Percentiles rank a stretch among this genome's conserved stretches.
Conservation (phyloP, 2,113 vertebrate species). For the Hippoglossus stenolepis region DNA sequence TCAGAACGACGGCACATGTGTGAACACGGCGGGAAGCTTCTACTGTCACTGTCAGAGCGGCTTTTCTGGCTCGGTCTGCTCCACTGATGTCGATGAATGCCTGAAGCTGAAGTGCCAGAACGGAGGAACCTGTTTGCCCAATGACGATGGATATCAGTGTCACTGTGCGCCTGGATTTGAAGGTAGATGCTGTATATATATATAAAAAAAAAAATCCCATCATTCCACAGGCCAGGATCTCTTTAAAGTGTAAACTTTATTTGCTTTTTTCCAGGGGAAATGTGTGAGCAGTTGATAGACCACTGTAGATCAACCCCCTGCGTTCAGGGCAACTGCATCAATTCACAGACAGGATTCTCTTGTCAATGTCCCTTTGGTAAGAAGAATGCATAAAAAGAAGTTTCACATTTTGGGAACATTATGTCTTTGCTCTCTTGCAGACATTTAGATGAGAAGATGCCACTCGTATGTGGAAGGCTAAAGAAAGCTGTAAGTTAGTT, state of each 20-base stretch:
- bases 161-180: slow-evolving; percentile 77
- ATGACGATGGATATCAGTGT: slow-evolving; percentile 71
- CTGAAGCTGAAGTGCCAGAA: slow-evolving; percentile 77
- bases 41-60: slow-evolving; percentile 74
- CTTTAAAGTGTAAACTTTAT: background rate
- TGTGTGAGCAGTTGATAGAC: slow-evolving; percentile 73
- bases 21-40: slow-evolving; percentile 79
- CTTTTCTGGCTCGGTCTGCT: slow-evolving; percentile 73
- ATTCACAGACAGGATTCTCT: slow-evolving; percentile 72
- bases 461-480: too few relatives aligned
- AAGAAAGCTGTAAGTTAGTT: too few relatives aligned
- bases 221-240: background rate
- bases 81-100: slow-evolving; percentile 76
- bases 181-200: slow-evolving; percentile 64
- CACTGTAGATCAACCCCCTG: slow-evolving; percentile 80
- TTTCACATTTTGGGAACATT: background rate
- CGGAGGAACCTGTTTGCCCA: slow-evolving; percentile 76
- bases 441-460: background rate
- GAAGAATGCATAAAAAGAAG: slow-evolving; percentile 27
- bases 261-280: slow-evolving; percentile 63
- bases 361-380: slow-evolving; percentile 84
- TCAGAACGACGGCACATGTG: slow-evolving; percentile 74
- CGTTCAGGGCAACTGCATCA: slow-evolving; percentile 75
- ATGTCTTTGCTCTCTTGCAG: background rate
- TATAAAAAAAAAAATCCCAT: background rate